Percentiles rank a stretch among this genome's conserved stretches.
Evolutionary conservation across 2,797 vertebrate species (phyloP).

Genomic region (Catostomus latipinnis): DNA sequence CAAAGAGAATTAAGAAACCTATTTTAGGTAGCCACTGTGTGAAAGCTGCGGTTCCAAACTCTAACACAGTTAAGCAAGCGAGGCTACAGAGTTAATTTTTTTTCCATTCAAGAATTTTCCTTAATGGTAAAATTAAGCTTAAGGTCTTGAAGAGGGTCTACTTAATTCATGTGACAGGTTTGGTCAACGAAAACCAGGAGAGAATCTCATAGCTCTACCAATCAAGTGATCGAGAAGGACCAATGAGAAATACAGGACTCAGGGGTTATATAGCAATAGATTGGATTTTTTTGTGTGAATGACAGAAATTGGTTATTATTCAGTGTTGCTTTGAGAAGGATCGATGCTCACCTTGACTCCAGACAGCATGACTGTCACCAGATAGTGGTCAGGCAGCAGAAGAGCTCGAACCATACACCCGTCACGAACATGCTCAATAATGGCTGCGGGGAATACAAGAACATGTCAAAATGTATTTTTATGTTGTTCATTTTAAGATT

Average conservation of each 20-base stretch:
- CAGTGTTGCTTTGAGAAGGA: not conserved
- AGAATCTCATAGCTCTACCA: not conserved
- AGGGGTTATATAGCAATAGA: not conserved
- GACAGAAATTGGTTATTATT: not conserved
- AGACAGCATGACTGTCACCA: conserved; percentile 97
- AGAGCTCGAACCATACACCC: conserved; percentile 94
- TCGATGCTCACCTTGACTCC: conserved; percentile 89
- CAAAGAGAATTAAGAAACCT: not conserved
- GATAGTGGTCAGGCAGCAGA: conserved; percentile 92
- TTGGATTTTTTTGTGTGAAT: not conserved
- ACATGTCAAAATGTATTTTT: not conserved
- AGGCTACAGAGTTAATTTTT: not conserved
- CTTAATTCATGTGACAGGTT: too few relatives aligned
- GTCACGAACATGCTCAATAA: conserved; percentile 96
- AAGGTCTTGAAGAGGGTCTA: not conserved
- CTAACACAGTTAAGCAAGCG: not conserved
- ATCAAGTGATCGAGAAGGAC: conserved; percentile 8
- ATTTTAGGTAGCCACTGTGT: too few relatives aligned
- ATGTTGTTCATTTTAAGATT: not conserved
- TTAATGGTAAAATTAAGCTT: not conserved
- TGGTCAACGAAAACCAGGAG: conserved; percentile 2
- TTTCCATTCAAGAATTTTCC: not conserved
- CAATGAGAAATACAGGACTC: not conserved
- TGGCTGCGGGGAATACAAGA: conserved; percentile 73
- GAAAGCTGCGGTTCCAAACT: not conserved